phyloP scores from a whole-genome alignment of 2,113 vertebrate species.

The Melanotaenia duboulayi region DNA sequence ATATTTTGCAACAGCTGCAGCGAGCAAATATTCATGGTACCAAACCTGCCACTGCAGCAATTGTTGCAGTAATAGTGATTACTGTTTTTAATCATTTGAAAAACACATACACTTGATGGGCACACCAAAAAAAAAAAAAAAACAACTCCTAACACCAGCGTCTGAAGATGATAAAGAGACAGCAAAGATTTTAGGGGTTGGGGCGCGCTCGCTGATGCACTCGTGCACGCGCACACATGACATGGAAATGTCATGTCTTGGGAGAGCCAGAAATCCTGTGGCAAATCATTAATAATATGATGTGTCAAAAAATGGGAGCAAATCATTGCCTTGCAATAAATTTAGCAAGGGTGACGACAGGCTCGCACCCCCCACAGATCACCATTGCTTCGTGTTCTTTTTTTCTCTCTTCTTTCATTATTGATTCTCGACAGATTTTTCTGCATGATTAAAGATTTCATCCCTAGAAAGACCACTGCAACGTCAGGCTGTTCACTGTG shows the following conservation, averaged over 20 bases:
- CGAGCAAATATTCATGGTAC: slow-evolving; percentile 27
- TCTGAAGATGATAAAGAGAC: slow-evolving; percentile 28
- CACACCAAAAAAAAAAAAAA: too few species aligned
- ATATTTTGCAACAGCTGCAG: slow-evolving; percentile 12
- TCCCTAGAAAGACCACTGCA: slow-evolving; percentile 10
- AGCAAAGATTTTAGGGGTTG: slow-evolving; percentile 15
- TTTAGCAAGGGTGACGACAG: slow-evolving; percentile 8
- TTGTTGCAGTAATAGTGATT: slow-evolving; percentile 24
- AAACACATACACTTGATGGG: slow-evolving; percentile 31
- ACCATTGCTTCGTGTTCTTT: neutral
- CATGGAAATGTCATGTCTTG: slow-evolving; percentile 25
- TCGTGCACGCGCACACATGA: slow-evolving; percentile 13
- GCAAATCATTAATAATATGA: slow-evolving; percentile 12
- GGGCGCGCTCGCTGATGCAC: slow-evolving; percentile 6
- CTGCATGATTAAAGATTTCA: slow-evolving; percentile 35
- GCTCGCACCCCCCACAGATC: slow-evolving; percentile 14
- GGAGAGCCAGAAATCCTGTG: neutral
- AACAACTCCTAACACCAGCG: slow-evolving; percentile 27
- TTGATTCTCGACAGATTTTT: slow-evolving; percentile 46
- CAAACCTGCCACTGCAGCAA: slow-evolving; percentile 33
- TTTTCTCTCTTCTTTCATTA: slow-evolving; percentile 5
- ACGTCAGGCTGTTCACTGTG: slow-evolving; percentile 18
- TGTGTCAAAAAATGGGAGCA: slow-evolving; percentile 3
- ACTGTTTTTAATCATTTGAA: slow-evolving; percentile 44
- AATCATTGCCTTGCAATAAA: slow-evolving; percentile 20